Evolutionary conservation across 2,888 invertebrate species (phyloP), one percentile per base, ranked within the genome.

Genomic region (Epicampocera succincta): DNA sequence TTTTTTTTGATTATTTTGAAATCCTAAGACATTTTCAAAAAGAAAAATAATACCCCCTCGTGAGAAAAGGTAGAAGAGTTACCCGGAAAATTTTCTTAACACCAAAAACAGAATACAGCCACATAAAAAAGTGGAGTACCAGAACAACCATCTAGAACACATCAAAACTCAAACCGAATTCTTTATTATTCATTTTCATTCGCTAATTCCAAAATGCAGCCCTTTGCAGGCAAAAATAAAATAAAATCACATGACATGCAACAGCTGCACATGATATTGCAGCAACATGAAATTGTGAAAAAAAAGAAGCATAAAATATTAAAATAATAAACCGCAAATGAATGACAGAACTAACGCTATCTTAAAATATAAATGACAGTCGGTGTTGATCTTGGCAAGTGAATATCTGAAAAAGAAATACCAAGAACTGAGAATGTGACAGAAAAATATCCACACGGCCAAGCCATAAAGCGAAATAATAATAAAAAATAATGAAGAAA

Each of bases 311-410:
- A 56, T 63, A 65, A 69, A 48, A 69, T 69, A 74, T 74, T 69
- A 69, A 80, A 80, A 68, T 80, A 74, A 80, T 74, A 74, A 74
- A 80, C 56, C 52, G 80, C 33, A 74, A 80, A 74, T 80, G 44
- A 69, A 74, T 80, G 80, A 80, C 78, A 80, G 48, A 54, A 61
- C 68, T 68, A 68, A 61, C 61, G 61, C 54, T 68, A 80, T 74
- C 63, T 56, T 74, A 80, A 79, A 74, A 74, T 69, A 80, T 65
- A 42, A 52, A 74, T 63, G 80, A 74, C 74, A 74, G 69, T 69
- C 56, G 58, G 56, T 80, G 80, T 74, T 80, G 56, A 80, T 80
- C 74, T 80, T 80, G 80, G 80, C 80, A 74, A 72, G 33, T 12
- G 60, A 44, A 72, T 44, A 54, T 44, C 48, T 65, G 68, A 69